Conservation (phyloP, 2,888 invertebrate genomes). For the Pseudococcus jackbeardsleyi region DNA sequence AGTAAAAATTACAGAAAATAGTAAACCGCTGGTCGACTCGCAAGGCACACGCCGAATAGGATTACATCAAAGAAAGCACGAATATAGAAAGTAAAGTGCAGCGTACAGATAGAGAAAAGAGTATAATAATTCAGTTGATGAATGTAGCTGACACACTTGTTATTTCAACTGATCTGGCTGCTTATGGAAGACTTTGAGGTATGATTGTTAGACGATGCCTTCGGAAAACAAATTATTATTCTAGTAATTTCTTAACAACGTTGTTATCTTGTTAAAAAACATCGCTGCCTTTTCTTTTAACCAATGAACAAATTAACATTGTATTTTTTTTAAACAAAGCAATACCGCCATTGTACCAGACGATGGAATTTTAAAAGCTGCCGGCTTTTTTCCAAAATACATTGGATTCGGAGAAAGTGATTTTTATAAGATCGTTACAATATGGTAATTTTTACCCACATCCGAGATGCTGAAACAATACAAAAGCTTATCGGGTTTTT, state of each 20-base stretch:
- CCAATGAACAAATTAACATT: conserved; percentile 33
- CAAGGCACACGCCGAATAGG: conserved; percentile 5
- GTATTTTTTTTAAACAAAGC: conserved; percentile 16
- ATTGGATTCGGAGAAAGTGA: background rate
- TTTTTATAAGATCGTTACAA: background rate
- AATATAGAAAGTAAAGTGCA: conserved; percentile 27
- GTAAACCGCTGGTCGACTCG: background rate
- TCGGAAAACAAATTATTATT: conserved; percentile 56
- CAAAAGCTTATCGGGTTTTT: background rate
- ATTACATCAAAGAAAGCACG: conserved; percentile 54
- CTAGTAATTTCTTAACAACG: conserved; percentile 55
- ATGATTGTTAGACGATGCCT: conserved; percentile 50
- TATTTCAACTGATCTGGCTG: conserved; percentile 54
- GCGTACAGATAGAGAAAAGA: conserved; percentile 16
- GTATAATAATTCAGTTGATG: conserved; percentile 49
- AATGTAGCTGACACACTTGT: conserved; percentile 54
- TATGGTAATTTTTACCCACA: conserved; percentile 42
- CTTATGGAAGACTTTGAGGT: conserved; percentile 48
- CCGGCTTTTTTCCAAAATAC: conserved; percentile 35
- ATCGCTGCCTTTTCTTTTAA: conserved; percentile 12
- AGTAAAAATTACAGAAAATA: conserved; percentile 3
- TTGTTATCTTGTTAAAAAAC: conserved; percentile 48
- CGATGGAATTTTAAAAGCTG: conserved; percentile 51
- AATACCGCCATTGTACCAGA: background rate
- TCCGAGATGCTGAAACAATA: background rate